Base-by-base conservation (phyloP, 2,888 invertebrate genomes). In the Melinaea marsaeus region DNA sequence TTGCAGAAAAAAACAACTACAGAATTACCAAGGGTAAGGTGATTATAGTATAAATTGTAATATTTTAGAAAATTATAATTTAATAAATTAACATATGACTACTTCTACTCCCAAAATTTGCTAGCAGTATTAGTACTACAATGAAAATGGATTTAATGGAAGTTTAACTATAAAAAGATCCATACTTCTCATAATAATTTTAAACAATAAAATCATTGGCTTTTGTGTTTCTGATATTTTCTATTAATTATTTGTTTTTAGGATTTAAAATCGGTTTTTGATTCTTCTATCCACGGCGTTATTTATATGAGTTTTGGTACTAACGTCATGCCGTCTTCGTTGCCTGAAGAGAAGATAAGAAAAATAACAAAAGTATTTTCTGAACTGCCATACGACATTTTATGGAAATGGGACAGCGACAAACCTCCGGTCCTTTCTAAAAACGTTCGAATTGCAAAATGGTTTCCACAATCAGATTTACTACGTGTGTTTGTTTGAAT, bases 331-430 rank as follows among this genome's bases (percentile, higher is more conserved):
- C n/a, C n/a, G n/a, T n/a, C n/a, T n/a, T n/a, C n/a, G n/a, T n/a
- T n/a, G n/a, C n/a, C n/a, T n/a, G n/a, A n/a, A n/a, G n/a, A 79
- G 0, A 71, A 55, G 5, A 73, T 80, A 6, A 65, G 79, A 51
- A 67, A 73, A 0, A 70, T 90, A 2, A 54, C 80, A 0, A 71
- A 75, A 33, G 83, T 80, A 2, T 81, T 90, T 56, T 78, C 81
- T 0, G 70, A 72, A 47, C 66, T 88, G 54, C 80, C 83, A 1
- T 79, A 81, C 60, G 76, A 80, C 55, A 76, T 86, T n/a, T 61
- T 90, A 2, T 84, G 82, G 83, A 88, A 85, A 68, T 85, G 81
- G 79, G 82, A 84, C 62, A 69, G 63, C 9, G 80, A 83, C 54
- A 74, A 75, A 22, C 48, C 84, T 7, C 76, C 77, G 32, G 79